Base-by-base conservation (phyloP, 1,140 invertebrate genomes). In the Bombus waltoni region DNA sequence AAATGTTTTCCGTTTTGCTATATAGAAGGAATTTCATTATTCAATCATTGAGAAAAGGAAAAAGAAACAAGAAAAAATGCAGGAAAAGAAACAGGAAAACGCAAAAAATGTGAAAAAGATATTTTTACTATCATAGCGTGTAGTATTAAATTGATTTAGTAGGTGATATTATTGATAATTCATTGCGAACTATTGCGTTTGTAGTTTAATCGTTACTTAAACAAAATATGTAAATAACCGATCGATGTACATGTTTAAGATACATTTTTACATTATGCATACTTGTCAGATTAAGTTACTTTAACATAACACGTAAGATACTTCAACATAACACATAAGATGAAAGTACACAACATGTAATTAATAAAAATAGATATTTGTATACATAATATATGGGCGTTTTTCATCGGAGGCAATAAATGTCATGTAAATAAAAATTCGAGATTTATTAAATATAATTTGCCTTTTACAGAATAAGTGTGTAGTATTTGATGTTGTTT, bases 371-470 rank as follows among this genome's bases (percentile, higher is more conserved):
- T 53, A 47, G 66, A 73, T 35, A 81, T 85, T 85, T 85, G 42
- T 77, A 72, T 57, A 86, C 40, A 32, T 62, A 53, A 53, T 22
- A n/a, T 47, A 53, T 68, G n/a, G n/a, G 66, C 4, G 38, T 79
- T 47, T 84, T 79, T 79, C 68, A 28, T 57, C 62, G n/a, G 1
- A n/a, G 9, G 35, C 1, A 72, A 65, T 78, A 22, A 57, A 40
- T 68, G 11, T 53, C 32, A 83, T 74, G 76, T 87, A 84, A 73
- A 84, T 84, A 74, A 72, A 73, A 53, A 72, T 32, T 47, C 83
- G 5, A 78, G 35, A 3, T 83, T 83, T 87, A 78, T 77, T 66
- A 83, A 87, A 42, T 77, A 53, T 4, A 72, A 22, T 22, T 44
- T 3, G 15, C 57, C 42, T 76, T 59, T 53, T 68, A 70, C 42